Percentiles rank a stretch among this genome's conserved stretches.
These are phyloP conservation scores for Lerema accius DNA, from an alignment of 1,140 invertebrate species.

Conservation along the genomic window DNA sequence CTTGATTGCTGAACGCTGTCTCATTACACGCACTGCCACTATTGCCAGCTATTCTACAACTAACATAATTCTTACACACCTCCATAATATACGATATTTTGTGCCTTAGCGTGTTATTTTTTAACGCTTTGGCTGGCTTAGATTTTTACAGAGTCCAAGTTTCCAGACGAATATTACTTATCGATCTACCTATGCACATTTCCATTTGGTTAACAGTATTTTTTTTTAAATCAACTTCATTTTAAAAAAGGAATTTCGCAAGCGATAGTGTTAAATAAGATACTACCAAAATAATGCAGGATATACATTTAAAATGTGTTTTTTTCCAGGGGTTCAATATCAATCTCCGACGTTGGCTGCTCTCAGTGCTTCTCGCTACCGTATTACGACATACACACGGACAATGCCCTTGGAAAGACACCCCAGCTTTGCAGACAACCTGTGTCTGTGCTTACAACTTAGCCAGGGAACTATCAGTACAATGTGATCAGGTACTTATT, in stretches of 20 bases:
- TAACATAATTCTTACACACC: conserved; percentile 11
- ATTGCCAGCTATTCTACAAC: neutral
- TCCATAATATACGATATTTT: conserved; percentile 10
- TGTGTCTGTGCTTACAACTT: conserved; percentile 95
- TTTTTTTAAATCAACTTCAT: no score
- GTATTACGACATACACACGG: conserved; percentile 59
- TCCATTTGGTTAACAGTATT: no score
- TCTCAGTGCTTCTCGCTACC: conserved; percentile 44
- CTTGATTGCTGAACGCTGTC: conserved; percentile 50
- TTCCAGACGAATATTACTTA: no score
- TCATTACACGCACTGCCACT: conserved; percentile 41
- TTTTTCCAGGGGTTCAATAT: conserved; percentile 44
- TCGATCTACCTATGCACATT: no score
- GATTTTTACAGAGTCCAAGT: no score
- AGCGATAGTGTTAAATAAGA: no score
- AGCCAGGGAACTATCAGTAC: conserved; percentile 91
- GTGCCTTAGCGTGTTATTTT: neutral
- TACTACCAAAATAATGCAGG: no score
- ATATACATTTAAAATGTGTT: no score
- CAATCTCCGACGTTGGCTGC: conserved; percentile 44
- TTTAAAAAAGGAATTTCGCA: no score
- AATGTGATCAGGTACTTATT: conserved; percentile 89
- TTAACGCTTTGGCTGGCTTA: no score
- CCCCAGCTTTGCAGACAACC: conserved; percentile 88
- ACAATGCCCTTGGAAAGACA: conserved; percentile 93